Conservation (phyloP, 2,797 vertebrate genomes). For the Betta splendens region DNA sequence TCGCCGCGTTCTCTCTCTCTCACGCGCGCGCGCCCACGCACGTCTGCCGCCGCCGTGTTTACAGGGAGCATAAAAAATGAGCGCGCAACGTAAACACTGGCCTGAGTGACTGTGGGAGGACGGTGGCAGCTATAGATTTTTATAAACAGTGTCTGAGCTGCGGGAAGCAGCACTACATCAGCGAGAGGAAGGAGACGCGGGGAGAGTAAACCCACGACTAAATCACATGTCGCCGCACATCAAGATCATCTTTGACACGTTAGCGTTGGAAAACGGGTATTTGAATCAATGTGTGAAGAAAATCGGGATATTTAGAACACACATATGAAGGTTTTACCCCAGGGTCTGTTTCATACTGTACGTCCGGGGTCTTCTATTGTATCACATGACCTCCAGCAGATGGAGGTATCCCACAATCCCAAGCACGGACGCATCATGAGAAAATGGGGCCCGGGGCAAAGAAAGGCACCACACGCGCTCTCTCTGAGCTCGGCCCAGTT, state of each 20-base stretch:
- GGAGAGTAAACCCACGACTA: constrained; percentile 14
- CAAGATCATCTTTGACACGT: background rate
- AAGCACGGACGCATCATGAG: too few species aligned
- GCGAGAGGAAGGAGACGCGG: background rate
- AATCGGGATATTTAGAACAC: too few species aligned
- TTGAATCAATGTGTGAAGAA: too few species aligned
- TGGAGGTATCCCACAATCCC: too few species aligned
- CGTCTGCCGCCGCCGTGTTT: constrained; percentile 58
- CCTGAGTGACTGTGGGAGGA: constrained; percentile 50
- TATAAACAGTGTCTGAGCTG: constrained; percentile 63
- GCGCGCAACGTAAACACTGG: constrained; percentile 62
- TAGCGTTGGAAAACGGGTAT: background rate
- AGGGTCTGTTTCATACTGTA: too few species aligned
- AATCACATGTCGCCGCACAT: background rate
- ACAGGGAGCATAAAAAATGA: constrained; percentile 63
- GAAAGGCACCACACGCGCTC: too few species aligned
- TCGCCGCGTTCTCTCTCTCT: constrained; percentile 43
- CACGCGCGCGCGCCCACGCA: constrained; percentile 32
- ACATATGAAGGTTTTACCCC: too few species aligned
- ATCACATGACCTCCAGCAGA: too few species aligned
- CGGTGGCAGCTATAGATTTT: constrained; percentile 62
- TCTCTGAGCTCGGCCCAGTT: too few species aligned
- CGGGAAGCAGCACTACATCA: constrained; percentile 31
- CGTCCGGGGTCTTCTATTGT: too few species aligned
- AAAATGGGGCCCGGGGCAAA: too few species aligned